Base-by-base conservation (phyloP, 1,140 invertebrate species). In the Hydropsyche tenuis region DNA sequence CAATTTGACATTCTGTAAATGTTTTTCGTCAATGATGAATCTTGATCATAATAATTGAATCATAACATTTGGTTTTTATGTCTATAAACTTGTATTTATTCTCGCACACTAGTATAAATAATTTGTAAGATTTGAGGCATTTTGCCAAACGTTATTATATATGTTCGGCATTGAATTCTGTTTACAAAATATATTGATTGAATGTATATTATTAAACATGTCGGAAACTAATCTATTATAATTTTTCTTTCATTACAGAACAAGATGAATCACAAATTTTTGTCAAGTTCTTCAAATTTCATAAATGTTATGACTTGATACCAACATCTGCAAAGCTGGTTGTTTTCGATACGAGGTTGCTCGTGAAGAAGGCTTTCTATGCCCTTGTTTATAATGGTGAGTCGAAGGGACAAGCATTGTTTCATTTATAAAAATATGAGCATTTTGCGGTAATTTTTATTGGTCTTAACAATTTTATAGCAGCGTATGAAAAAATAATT, bases 291-390 rank as follows among this genome's bases (percentile, higher is more conserved):
- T 99, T 99, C 91, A 96, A 97, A 84, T 97, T 97, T 83, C 97
- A 99, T 89, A 97, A 96, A 85, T 99, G 97, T 84, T 99, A 99
- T 86, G 98, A 99, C 88, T 89, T 99, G 80, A 99, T 99, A 84
- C 98, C 98, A 56, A 98, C 96, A 51, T 98, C 96, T 83, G 96
- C 97, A 69, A 99, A 99, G 87, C 87, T 99, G 79, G 97, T 99
- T 66, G 96, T 99, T 63, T 99, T 99, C 85, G 98, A 99, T 85
- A 99, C 97, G n/a, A 94, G 98, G 81, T 88, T 99, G 30, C 91
- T 98, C 66, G 97, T 99, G 20, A 99, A 98, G 86, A 99, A 99
- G 84, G 97, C 97, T 25, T 99, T 99, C 85, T 99, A 96, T 87
- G 98, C 97, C 25, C 88, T 99, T 56, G 96, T 99, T 73, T 97